Base-by-base conservation (phyloP, 2,888 invertebrate species). In the Pseudanteris insignis region DNA sequence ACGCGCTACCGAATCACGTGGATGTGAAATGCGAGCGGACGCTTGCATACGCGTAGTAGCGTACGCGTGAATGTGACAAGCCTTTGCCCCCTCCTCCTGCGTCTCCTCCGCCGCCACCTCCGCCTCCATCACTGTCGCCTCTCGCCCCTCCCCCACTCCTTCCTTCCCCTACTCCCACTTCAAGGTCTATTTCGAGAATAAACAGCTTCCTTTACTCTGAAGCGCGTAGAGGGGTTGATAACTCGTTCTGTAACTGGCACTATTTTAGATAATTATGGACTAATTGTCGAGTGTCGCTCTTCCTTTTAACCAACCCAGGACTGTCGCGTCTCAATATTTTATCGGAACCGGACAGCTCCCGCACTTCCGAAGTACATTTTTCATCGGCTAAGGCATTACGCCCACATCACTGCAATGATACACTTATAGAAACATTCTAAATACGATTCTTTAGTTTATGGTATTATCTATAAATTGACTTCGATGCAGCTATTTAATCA, bases 201-300 rank as follows among this genome's bases (percentile, higher is more conserved):
- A 57, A 44, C 66, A 58, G 33, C 59, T 62, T 67, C 64, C 64
- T 51, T 64, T 59, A 55, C 43, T 41, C 59, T 48, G 33, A 28
- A 63, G 68, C 65, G 66, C 61, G 63, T 71, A 66, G 70, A 71
- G 67, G 74, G 75, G 74, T 72, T 73, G 73, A 74, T 71, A 73
- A 64, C 61, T 65, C 58, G 57, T 69, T 70, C 72, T 69, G 43
- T 51, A 37, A 10, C 30, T 34, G 28, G 30, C 65, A 55, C 61
- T 48, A 65, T 67, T 66, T 54, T 62, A 65, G 69, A 74, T 75
- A 75, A 75, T 76, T 76, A 76, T 70, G 70, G 71, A 67, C 74
- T 74, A 75, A 76, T 76, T 76, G 72, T 75, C 64, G 65, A 46
- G 55, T 11, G 48, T 32, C 57, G 59, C 57, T 47, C 40, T 41